Base-by-base conservation (phyloP, 1,140 invertebrate genomes). In the Orchesella cincta region DNA sequence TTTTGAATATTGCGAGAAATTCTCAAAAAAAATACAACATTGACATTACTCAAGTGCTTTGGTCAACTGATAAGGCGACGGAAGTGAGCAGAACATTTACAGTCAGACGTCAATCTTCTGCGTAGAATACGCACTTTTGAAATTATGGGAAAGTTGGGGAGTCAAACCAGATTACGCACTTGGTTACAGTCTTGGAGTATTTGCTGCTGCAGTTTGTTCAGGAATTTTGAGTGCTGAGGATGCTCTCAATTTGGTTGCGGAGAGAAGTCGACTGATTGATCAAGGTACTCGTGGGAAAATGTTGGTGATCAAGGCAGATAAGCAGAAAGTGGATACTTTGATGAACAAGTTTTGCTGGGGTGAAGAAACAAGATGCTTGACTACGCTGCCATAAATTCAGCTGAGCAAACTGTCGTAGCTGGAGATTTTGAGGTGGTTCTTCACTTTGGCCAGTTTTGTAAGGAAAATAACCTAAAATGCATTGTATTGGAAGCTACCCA, bases 71-170 rank as follows among this genome's bases (percentile, higher is more conserved):
- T 16, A 28, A 76, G 39, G 57, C 36, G 34, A 2, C 8, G 14
- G 29, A 73, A 31, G 23, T 73, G 8, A 73, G 26, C 71, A 8
- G 39, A 18, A 73, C 71, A 2, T 73, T 2, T 73, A 39, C 36
- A 73, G 79, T 52, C 79, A 80, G 67, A 74, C 79, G 23, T 39
- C 73, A 1, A 76, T 80, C 0, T 80, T 80, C 46, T 78, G 73
- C 54, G 67, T 80, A 5, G 77, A 80, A 31, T 78, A 74, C 34
- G n/a, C 70, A 36, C 62, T 80, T 0, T 23, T 78, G 8, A 31
- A 76, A 33, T 35, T 78, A 12, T 80, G 79, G 79, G 54, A 78
- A 18, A 72, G 73, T 57, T 78, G 77, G 29, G 77, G 79, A 72
- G 57, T 80, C 1, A 26, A 31, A 16, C 76, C 79, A 0, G 67